Percentiles rank a stretch among this genome's conserved stretches.
Evolutionary conservation across 2,888 invertebrate species (phyloP).

Genomic region (Carcina quercana): DNA sequence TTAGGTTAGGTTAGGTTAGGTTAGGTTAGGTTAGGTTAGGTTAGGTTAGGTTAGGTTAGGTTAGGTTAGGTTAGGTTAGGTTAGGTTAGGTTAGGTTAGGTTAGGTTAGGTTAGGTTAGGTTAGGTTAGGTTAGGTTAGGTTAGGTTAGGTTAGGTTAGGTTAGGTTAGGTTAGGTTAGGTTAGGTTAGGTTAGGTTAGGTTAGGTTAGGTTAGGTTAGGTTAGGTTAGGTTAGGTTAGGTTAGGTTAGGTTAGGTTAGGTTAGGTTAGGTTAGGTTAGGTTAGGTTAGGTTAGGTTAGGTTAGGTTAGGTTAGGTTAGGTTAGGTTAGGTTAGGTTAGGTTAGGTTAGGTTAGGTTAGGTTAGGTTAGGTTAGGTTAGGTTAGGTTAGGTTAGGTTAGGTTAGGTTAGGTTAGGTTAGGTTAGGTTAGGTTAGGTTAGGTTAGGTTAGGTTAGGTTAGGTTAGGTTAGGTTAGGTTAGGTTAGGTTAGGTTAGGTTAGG

Average conservation of each 20-base stretch:
- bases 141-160: conserved; percentile 13
- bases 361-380: no score
- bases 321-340: no score
- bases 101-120: conserved; percentile 12
- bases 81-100: conserved; percentile 12
- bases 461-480: no score
- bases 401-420: no score
- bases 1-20: conserved; percentile 17
- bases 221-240: conserved; percentile 10
- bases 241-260: conserved; percentile 8
- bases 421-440: no score
- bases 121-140: conserved; percentile 12
- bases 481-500: no score
- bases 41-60: conserved; percentile 13
- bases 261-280: no score
- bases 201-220: conserved; percentile 9
- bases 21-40: conserved; percentile 15
- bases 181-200: conserved; percentile 7
- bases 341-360: no score
- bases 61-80: conserved; percentile 12
- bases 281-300: no score
- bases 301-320: no score
- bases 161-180: conserved; percentile 12
- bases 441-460: no score
- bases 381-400: no score